Base-by-base conservation (phyloP, 2,113 vertebrate genomes). In the Ictalurus furcatus region DNA sequence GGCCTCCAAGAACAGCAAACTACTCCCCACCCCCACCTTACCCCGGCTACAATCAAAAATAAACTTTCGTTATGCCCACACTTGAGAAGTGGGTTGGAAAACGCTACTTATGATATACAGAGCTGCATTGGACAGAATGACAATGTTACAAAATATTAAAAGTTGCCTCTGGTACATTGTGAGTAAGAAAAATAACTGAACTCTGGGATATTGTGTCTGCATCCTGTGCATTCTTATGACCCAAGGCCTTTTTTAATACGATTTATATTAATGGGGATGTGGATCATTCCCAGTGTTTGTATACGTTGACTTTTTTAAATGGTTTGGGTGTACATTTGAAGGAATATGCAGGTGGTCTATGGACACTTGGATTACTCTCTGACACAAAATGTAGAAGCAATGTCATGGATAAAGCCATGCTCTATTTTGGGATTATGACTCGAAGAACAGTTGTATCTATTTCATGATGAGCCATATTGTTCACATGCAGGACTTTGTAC, bases 11-110 rank as follows among this genome's bases (percentile, higher is more conserved):
- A 74, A 93, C 94, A 0, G 91, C 92, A 16, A 96, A 93, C 89
- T 95, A 93, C 91, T 96, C 96, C 4, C 96, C 97, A 0, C 97
- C 97, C 1, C 97, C 97, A 90, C 97, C 98, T 0, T 98, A 98
- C 74, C 96, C 97, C 1, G 97, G 97, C 76, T 96, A 93, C 91
- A 94, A 94, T 89, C 94, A 94, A 89, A 98, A 98, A 93, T 97
- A 92, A 94, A 61, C 82, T 28, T 61, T 34, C 63, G 28, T 89
- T 63, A 4, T 30, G 48, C 34, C 6, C 25, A 11, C 52, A 21
- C 67, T 34, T 12, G 34, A 67, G 40, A 37, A 16, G 34, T 58
- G 61, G 63, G 12, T 54, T 44, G 17, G 34, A 54, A 76, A 76
- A 63, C 2, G 9, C 30, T 87, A 78, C 37, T 40, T 44, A 63